Conservation (phyloP, 2,113 vertebrate species). For the Pseudorhombus dupliciocellatus region DNA sequence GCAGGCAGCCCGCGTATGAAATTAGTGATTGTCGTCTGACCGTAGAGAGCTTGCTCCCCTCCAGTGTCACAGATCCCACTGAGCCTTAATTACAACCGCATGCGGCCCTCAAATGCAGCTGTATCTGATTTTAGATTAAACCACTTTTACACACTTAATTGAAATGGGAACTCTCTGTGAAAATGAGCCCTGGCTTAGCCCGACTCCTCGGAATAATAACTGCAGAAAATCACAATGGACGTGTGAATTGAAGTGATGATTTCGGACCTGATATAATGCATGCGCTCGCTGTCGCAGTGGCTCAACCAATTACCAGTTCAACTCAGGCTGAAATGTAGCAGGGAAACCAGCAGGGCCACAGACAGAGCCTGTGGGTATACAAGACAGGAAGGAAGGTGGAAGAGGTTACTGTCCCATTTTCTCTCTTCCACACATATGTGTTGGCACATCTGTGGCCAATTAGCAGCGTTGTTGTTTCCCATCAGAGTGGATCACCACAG, state of each 20-base stretch:
- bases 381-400: conserved; percentile 3
- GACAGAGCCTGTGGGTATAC: conserved; percentile 34
- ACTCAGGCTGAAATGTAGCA: conserved; percentile 27
- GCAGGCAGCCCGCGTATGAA: conserved; percentile 46
- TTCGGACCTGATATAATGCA: conserved; percentile 22
- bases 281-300: conserved; percentile 9
- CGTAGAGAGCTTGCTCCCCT: conserved; percentile 48
- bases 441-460: conserved; percentile 43
- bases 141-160: conserved; percentile 55
- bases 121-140: conserved; percentile 65
- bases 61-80: conserved; percentile 43
- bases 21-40: conserved; percentile 56
- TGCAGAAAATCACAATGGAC: conserved; percentile 27
- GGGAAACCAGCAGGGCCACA: conserved; percentile 40
- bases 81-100: conserved; percentile 62
- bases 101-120: conserved; percentile 20
- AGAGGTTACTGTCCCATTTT: conserved; percentile 37
- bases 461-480: conserved; percentile 37
- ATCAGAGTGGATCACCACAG: conserved; percentile 46
- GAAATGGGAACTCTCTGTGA: conserved; percentile 53
- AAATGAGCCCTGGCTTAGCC: conserved; percentile 22
- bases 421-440: conserved; percentile 29
- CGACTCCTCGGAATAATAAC: not conserved
- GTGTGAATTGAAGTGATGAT: conserved; percentile 29
- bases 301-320: conserved; percentile 56